These are phyloP conservation scores for Drosophila colorata DNA, from an alignment of 2,888 invertebrate genomes.

Conservation along the genomic window DNA sequence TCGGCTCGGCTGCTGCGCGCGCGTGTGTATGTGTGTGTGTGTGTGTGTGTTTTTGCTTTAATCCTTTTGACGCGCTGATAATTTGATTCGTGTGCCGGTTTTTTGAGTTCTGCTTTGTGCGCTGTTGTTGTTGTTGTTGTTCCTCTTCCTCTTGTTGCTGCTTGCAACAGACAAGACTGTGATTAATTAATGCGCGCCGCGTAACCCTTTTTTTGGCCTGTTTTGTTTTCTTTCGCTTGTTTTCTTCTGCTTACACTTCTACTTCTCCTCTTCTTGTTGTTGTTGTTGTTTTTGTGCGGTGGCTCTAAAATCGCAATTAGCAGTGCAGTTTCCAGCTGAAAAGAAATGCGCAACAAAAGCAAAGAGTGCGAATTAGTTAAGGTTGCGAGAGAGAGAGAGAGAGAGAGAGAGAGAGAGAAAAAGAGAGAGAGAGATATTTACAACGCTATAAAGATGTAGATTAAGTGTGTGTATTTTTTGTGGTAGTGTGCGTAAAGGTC, in stretches of 20 bases:
- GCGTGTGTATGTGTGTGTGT: too few species aligned
- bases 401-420: neutral
- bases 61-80: conserved; percentile 47
- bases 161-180: conserved; percentile 58
- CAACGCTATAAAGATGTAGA: conserved; percentile 15
- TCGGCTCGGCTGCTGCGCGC: too few species aligned
- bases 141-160: conserved; percentile 14
- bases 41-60: neutral
- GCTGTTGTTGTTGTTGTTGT: conserved; percentile 9
- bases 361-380: conserved; percentile 30
- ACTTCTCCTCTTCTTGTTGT: conserved; percentile 17
- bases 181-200: conserved; percentile 77
- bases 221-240: conserved; percentile 29
- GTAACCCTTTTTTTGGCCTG: conserved; percentile 48
- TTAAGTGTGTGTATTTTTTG: conserved; percentile 1
- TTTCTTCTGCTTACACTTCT: conserved; percentile 15
- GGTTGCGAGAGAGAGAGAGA: neutral
- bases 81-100: conserved; percentile 42
- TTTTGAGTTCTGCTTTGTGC: conserved; percentile 4
- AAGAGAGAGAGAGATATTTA: neutral
- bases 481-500: conserved; percentile 4
- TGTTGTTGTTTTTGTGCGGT: conserved; percentile 33
- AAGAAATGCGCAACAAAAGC: conserved; percentile 51
- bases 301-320: conserved; percentile 79
- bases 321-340: conserved; percentile 80